Evolutionary conservation across 2,797 vertebrate genomes (phyloP).

Genomic region (Lacerta agilis): DNA sequence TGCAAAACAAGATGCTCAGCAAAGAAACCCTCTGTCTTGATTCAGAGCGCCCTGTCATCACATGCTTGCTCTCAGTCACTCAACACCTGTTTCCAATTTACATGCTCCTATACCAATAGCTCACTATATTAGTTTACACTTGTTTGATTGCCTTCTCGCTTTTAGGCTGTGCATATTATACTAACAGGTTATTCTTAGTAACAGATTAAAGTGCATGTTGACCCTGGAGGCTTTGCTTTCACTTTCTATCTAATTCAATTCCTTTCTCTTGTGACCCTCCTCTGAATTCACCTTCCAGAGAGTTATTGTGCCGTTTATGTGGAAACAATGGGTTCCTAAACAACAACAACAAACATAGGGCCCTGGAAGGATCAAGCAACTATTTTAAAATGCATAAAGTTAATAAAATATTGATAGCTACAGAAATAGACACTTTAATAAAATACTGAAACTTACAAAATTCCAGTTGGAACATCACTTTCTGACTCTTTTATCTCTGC

Average conservation of each 20-base stretch:
- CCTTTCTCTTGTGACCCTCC: accelerated
- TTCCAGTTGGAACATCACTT: not conserved
- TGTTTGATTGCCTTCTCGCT: constrained; percentile 69
- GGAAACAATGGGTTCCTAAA: not conserved
- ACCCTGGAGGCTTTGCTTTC: constrained; percentile 26
- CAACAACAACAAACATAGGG: not conserved
- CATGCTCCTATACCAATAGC: constrained; percentile 72
- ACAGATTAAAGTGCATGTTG: constrained; percentile 50
- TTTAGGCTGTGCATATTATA: constrained; percentile 46
- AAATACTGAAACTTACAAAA: not conserved
- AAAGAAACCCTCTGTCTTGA: constrained; percentile 46
- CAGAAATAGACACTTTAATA: not conserved
- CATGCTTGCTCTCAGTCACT: constrained; percentile 78
- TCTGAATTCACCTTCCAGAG: not conserved
- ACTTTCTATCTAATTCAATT: accelerated
- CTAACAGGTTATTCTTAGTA: constrained; percentile 70
- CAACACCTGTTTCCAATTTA: constrained; percentile 86
- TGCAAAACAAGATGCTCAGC: constrained; percentile 65
- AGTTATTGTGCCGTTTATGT: constrained; percentile 8
- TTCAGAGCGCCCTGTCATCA: constrained; percentile 68
- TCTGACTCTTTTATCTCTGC: not conserved
- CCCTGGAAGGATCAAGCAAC: not conserved
- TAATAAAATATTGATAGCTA: not conserved
- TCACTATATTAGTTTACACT: constrained; percentile 68
- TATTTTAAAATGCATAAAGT: not conserved